Percentiles rank a stretch among this genome's conserved stretches.
Conservation (phyloP, 2,113 vertebrate species). For the Gyps fulvus region DNA sequence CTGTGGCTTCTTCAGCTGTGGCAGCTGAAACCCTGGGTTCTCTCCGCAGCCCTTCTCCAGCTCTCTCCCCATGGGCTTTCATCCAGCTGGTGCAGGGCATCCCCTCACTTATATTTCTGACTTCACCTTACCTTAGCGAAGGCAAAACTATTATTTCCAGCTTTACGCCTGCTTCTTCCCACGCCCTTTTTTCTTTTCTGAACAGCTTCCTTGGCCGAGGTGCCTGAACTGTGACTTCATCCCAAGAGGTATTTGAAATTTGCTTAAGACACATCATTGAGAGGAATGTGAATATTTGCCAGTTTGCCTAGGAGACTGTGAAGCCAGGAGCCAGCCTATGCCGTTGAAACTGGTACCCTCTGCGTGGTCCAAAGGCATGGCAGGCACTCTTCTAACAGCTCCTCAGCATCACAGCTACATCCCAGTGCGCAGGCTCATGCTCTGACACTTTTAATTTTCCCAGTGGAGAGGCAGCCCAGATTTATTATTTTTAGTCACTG, state of each 20-base stretch:
- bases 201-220: neutral
- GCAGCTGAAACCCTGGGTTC: neutral
- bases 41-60: neutral
- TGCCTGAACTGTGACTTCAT: neutral
- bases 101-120: neutral
- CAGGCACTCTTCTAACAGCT: neutral
- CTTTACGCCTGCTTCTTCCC: neutral
- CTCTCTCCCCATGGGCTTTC: neutral
- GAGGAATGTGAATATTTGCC: neutral
- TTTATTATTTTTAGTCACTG: neutral
- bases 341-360: neutral
- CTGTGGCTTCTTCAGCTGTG: neutral
- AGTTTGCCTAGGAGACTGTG: neutral
- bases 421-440: neutral
- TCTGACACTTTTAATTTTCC: neutral
- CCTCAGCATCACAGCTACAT: too few relatives aligned
- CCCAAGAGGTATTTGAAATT: neutral
- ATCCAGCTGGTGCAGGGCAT: neutral
- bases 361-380: neutral
- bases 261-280: neutral
- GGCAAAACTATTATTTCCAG: neutral
- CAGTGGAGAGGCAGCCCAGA: neutral
- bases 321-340: neutral
- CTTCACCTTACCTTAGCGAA: neutral
- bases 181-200: neutral